Percentiles rank a stretch among this genome's conserved stretches.
These are phyloP conservation scores for Semibalanus balanoides DNA, from an alignment of 1,140 invertebrate genomes.

Conservation along the genomic window DNA sequence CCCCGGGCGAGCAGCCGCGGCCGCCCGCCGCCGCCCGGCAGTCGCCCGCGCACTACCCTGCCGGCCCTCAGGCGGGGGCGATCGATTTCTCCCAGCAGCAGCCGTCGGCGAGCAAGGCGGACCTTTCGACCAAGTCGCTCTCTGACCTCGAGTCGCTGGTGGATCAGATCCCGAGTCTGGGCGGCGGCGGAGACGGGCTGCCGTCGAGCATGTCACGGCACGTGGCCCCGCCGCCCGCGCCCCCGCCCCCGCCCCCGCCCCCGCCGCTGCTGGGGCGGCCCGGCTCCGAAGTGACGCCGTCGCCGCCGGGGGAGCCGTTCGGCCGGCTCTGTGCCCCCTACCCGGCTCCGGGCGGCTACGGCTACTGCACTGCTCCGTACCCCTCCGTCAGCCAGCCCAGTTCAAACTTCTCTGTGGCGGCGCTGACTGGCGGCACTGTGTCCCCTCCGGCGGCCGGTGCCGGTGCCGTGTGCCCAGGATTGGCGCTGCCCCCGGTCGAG, in stretches of 20 bases:
- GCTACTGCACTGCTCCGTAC: no score
- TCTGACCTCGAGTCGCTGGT: not conserved
- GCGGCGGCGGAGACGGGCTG: no score
- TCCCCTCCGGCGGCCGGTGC: slow-evolving; percentile 10
- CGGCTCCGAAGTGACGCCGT: slow-evolving; percentile 12
- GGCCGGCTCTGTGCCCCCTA: no score
- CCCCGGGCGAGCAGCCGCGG: no score
- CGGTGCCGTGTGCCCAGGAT: slow-evolving; percentile 23
- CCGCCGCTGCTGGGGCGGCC: slow-evolving; percentile 18
- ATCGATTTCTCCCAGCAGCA: not conserved
- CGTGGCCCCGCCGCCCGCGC: slow-evolving; percentile 15
- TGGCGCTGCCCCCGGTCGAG: slow-evolving; percentile 16
- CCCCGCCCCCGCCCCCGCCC: slow-evolving; percentile 14
- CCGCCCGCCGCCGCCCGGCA: no score
- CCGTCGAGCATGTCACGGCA: no score
- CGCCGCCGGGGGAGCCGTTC: no score
- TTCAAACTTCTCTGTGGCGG: slow-evolving; percentile 32
- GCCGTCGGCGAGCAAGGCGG: not conserved
- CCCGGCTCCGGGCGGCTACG: no score
- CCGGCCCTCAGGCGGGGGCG: not conserved
- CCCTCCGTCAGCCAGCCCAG: slow-evolving; percentile 21
- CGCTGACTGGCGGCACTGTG: slow-evolving; percentile 29
- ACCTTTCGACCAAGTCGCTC: not conserved
- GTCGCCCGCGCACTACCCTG: no score
- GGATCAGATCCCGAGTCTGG: no score